Percentiles rank a stretch among this genome's conserved stretches.
phyloP scores from a whole-genome alignment of 2,797 vertebrate species.

The Chloroceryle inda region DNA sequence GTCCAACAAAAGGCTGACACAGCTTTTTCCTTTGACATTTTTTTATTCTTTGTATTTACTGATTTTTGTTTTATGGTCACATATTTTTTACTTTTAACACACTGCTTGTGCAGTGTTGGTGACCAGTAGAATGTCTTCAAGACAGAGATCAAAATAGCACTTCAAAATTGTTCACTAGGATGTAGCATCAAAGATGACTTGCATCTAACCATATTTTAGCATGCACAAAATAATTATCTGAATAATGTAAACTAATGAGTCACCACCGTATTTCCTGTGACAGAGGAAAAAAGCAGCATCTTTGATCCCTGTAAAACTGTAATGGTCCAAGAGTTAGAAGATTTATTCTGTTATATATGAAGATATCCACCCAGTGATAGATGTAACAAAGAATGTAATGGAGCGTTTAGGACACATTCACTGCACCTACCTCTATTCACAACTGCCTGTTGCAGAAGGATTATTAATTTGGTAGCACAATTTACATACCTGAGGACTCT shows the following conservation, averaged over 20 bases:
- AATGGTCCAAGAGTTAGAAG: not conserved
- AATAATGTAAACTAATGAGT: not conserved
- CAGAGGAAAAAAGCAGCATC: accelerated
- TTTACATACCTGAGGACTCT: not conserved
- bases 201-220: not conserved
- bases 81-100: not conserved
- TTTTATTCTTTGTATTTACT: conserved; percentile 28
- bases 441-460: not conserved
- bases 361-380: not conserved
- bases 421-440: not conserved
- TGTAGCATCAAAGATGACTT: not conserved
- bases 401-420: not conserved
- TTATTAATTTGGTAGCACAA: not conserved
- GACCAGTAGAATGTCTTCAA: not conserved
- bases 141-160: not conserved
- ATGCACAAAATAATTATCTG: not conserved
- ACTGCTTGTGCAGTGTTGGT: not conserved
- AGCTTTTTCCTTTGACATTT: not conserved
- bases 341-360: not conserved
- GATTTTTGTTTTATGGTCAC: not conserved
- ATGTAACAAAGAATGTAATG: not conserved
- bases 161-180: not conserved
- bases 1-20: conserved; percentile 22
- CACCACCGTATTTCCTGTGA: not conserved
- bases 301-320: not conserved